These are phyloP conservation scores for Poliocrania exsul DNA, from an alignment of 2,797 vertebrate genomes.

Conservation along the genomic window DNA sequence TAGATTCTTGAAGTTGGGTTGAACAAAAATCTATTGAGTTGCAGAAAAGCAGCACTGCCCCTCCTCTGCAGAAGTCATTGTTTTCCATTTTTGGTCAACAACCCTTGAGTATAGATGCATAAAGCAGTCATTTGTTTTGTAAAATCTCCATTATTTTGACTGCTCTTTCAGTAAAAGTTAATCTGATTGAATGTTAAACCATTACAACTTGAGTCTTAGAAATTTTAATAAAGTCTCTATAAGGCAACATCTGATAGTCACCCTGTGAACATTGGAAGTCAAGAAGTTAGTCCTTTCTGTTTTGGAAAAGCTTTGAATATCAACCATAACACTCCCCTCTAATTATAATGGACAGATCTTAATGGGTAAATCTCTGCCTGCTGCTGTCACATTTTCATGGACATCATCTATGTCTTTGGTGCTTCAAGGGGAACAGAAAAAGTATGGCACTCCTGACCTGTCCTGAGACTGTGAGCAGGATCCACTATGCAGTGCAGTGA, in stretches of 20 bases:
- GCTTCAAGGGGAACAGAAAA: background rate
- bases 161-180: background rate
- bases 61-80: background rate
- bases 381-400: background rate
- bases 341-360: background rate
- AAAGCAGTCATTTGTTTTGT: background rate
- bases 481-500: background rate
- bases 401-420: background rate
- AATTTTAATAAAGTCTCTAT: background rate
- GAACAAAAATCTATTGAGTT: rapidly evolving
- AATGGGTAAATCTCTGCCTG: background rate
- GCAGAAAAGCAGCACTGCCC: background rate
- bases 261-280: background rate
- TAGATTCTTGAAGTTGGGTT: background rate
- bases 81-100: background rate
- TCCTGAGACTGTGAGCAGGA: background rate
- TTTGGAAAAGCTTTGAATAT: background rate
- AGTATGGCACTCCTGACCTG: background rate
- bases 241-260: background rate
- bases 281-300: background rate
- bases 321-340: background rate
- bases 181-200: background rate
- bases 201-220: background rate
- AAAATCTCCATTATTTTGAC: background rate
- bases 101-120: background rate